Evolutionary conservation across 2,113 vertebrate species (phyloP).

Genomic region (Felis chaus): DNA sequence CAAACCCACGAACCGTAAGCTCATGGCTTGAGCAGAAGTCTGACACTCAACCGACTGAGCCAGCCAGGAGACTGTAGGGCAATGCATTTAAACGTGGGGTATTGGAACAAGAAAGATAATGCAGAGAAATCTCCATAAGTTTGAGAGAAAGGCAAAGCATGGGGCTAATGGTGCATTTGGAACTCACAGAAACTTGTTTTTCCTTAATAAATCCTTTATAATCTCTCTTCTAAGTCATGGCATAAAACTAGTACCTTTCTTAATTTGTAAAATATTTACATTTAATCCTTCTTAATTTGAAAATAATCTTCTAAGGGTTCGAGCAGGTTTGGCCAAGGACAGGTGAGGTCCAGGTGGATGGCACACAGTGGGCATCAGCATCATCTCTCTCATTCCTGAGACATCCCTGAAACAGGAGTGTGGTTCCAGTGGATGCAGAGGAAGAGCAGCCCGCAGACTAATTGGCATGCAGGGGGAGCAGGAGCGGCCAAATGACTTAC

Average conservation of each 20-base stretch:
- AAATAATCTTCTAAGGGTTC: neutral
- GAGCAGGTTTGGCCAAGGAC: neutral
- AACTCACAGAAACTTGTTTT: neutral
- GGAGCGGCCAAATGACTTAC: neutral
- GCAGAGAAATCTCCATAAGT: neutral
- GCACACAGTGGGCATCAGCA: neutral
- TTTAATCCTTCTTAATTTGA: neutral
- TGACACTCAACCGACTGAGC: too few species aligned
- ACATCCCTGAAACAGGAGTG: neutral
- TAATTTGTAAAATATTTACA: neutral
- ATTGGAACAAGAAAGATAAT: neutral
- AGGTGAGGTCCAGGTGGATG: neutral
- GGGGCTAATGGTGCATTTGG: neutral
- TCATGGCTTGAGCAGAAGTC: too few species aligned
- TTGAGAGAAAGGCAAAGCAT: neutral
- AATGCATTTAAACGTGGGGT: neutral
- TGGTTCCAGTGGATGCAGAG: neutral
- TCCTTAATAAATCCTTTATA: neutral
- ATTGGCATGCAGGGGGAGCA: neutral
- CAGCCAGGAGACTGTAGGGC: neutral
- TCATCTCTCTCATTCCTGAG: neutral
- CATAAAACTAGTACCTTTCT: neutral
- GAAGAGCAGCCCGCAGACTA: neutral
- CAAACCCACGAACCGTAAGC: too few species aligned
- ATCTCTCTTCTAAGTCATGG: neutral